Conservation (phyloP, 1,140 invertebrate species). For the Brachionus angularis region DNA sequence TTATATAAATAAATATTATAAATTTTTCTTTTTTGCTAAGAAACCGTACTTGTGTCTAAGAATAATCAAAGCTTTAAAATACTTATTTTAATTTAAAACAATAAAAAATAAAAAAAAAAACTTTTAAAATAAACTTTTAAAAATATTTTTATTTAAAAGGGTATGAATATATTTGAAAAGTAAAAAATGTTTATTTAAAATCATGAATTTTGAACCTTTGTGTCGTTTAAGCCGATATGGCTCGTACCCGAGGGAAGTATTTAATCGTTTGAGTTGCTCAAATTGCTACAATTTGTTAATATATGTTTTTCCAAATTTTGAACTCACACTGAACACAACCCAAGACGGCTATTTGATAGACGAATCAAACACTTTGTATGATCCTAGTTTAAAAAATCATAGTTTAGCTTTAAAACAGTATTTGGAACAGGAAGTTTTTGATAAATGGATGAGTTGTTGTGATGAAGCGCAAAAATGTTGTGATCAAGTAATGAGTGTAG, state of each 20-base stretch:
- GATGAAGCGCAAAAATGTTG: slow-evolving; percentile 6
- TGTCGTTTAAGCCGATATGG: slow-evolving; percentile 33
- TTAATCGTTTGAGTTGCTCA: slow-evolving; percentile 28
- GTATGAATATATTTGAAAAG: too few species aligned
- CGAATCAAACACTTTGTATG: not conserved
- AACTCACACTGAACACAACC: not conserved
- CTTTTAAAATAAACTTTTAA: too few species aligned
- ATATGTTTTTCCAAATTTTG: slow-evolving; percentile 11
- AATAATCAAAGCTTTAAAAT: too few species aligned
- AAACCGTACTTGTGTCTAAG: too few species aligned
- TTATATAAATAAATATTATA: too few species aligned
- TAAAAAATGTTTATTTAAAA: not conserved
- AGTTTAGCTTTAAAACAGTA: not conserved
- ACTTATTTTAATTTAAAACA: too few species aligned
- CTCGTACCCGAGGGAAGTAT: not conserved
- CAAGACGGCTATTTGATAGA: not conserved
- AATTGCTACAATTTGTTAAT: slow-evolving; percentile 19
- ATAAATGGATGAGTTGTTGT: slow-evolving; percentile 40
- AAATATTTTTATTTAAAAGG: too few species aligned
- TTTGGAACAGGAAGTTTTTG: not conserved
- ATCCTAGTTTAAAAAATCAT: not conserved
- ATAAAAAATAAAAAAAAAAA: too few species aligned
- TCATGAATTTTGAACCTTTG: too few species aligned
- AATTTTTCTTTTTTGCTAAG: too few species aligned
- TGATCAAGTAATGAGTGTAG: not conserved